Evolutionary conservation across 2,888 invertebrate species (phyloP).

Genomic region (Synanthedon formicaeformis): DNA sequence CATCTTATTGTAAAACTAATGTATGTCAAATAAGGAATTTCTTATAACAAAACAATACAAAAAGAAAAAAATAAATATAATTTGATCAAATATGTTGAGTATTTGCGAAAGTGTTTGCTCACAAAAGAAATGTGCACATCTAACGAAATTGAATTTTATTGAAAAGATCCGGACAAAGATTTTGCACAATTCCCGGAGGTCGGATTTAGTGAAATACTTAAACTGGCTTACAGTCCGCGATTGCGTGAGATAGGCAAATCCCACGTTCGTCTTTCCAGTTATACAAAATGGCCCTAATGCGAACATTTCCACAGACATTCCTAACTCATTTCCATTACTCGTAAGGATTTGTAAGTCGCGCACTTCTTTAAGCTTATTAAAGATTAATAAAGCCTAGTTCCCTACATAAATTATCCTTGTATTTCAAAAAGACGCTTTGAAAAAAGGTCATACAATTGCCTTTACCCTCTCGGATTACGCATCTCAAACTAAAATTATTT

Average conservation of each 20-base stretch:
- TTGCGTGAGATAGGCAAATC: slow-evolving; percentile 56
- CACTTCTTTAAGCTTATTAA: slow-evolving; percentile 3
- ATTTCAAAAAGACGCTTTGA: neutral
- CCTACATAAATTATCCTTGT: neutral
- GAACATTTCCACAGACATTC: slow-evolving; percentile 17
- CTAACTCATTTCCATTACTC: slow-evolving; percentile 13
- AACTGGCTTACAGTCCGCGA: slow-evolving; percentile 51
- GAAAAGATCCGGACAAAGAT: slow-evolving; percentile 52
- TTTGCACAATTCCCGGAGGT: slow-evolving; percentile 35
- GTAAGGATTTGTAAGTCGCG: slow-evolving; percentile 6
- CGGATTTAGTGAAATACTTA: slow-evolving; percentile 48
- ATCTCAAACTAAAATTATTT: no score
- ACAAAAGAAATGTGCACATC: slow-evolving; percentile 38
- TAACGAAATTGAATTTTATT: slow-evolving; percentile 56
- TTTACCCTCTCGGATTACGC: no score
- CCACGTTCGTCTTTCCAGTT: slow-evolving; percentile 30
- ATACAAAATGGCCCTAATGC: slow-evolving; percentile 36
- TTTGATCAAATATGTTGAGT: neutral
- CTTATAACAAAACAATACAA: neutral
- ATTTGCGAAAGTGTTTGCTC: slow-evolving; percentile 4
- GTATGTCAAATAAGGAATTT: no score
- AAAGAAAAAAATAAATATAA: neutral
- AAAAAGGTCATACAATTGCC: no score
- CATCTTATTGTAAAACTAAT: no score
- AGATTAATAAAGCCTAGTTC: neutral